phyloP scores from a whole-genome alignment of 2,797 vertebrate genomes.

The Octomys mimax region DNA sequence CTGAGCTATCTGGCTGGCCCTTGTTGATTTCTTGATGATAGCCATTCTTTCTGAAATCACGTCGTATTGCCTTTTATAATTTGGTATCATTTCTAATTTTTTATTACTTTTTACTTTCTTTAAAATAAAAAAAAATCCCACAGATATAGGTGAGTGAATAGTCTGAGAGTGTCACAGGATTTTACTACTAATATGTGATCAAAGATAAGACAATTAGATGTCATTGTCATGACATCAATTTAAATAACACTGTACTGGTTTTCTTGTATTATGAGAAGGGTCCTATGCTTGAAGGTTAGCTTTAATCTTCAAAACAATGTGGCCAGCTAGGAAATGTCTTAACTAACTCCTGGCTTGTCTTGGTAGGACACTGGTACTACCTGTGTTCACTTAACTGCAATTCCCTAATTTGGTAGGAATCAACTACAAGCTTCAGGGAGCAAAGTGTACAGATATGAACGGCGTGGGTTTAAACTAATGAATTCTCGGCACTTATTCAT shows the following conservation, averaged over 20 bases:
- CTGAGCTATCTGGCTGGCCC: too few relatives aligned
- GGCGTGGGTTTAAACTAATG: background rate
- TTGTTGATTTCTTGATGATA: too few relatives aligned
- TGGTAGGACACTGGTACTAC: background rate
- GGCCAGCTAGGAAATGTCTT: background rate
- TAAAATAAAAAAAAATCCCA: too few relatives aligned
- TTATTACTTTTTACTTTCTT: too few relatives aligned
- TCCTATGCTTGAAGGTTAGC: background rate
- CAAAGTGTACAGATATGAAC: background rate
- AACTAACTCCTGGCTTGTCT: background rate
- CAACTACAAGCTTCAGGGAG: background rate
- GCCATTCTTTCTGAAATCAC: too few relatives aligned
- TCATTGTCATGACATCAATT: background rate
- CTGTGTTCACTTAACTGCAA: background rate
- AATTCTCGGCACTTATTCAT: background rate
- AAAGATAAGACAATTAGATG: background rate
- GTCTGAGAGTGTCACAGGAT: background rate
- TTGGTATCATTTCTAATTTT: too few relatives aligned
- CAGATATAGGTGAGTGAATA: background rate
- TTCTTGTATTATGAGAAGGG: background rate
- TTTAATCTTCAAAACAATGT: background rate
- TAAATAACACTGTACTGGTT: background rate
- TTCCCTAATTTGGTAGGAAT: background rate
- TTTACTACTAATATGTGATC: background rate
- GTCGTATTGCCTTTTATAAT: too few relatives aligned